These are phyloP conservation scores for Brachyhypopomus occidentalis DNA, from an alignment of 2,113 vertebrate genomes.

Conservation along the genomic window DNA sequence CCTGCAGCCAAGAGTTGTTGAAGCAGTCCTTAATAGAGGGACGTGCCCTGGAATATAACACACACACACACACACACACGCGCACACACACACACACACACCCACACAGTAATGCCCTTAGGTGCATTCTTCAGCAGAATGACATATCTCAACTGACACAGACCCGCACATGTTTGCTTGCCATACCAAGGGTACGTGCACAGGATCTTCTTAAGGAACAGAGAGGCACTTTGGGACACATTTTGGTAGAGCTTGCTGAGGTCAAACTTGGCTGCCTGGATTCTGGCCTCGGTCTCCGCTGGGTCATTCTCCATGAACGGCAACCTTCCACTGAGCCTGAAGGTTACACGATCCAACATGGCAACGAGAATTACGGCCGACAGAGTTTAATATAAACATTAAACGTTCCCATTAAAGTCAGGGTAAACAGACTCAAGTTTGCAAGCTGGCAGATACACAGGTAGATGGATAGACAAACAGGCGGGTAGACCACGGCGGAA, in stretches of 20 bases:
- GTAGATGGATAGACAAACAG: neutral
- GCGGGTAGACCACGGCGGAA: neutral
- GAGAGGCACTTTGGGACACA: slow-evolving; percentile 93
- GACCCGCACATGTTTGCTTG: too few relatives aligned
- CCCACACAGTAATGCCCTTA: slow-evolving; percentile 4
- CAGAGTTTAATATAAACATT: neutral
- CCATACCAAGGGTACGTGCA: slow-evolving; percentile 93
- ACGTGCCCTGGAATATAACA: slow-evolving; percentile 81
- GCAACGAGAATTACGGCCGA: neutral
- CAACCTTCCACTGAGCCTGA: slow-evolving; percentile 91
- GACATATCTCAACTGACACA: neutral
- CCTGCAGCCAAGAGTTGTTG: slow-evolving; percentile 94
- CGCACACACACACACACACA: neutral
- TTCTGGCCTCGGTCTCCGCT: slow-evolving; percentile 87
- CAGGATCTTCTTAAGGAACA: slow-evolving; percentile 95
- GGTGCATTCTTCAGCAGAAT: neutral
- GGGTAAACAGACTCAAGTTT: neutral
- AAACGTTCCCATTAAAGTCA: neutral
- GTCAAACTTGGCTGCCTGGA: slow-evolving; percentile 91
- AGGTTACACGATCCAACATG: slow-evolving; percentile 3
- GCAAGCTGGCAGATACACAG: neutral
- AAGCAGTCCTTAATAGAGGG: slow-evolving; percentile 94
- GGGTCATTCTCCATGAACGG: slow-evolving; percentile 88
- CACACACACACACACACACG: neutral
- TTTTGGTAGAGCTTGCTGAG: slow-evolving; percentile 95